Percentiles rank a stretch among this genome's conserved stretches.
phyloP scores from a whole-genome alignment of 2,113 vertebrate species.

The Speoplatyrhinus poulsoni region DNA sequence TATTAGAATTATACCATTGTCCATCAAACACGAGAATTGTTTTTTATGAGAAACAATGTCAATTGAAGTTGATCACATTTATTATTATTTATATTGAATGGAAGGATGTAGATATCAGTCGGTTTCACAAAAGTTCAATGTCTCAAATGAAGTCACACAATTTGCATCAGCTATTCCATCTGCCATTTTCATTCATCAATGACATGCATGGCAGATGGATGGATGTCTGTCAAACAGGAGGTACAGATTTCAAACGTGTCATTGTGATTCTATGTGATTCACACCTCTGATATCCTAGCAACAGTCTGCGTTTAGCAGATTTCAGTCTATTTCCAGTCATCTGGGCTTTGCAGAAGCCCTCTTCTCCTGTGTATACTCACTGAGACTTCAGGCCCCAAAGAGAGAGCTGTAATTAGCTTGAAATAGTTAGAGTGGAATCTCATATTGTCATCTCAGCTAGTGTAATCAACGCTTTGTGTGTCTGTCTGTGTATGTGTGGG shows the following conservation, averaged over 20 bases:
- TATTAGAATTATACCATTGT: no score
- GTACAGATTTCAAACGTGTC: constrained; percentile 45
- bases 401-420: no score
- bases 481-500: background rate
- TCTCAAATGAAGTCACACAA: no score
- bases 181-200: no score
- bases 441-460: background rate
- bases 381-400: background rate
- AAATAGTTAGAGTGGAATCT: background rate
- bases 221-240: constrained; percentile 13
- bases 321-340: constrained; percentile 45
- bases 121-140: no score
- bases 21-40: no score
- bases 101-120: no score
- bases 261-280: constrained; percentile 57
- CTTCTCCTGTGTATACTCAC: background rate
- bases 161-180: no score
- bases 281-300: constrained; percentile 68
- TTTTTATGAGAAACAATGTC: no score
- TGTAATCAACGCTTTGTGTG: background rate
- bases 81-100: no score
- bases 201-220: constrained; percentile 5
- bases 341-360: constrained; percentile 29
- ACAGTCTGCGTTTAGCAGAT: constrained; percentile 43
- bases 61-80: no score